These are phyloP conservation scores for Lethenteron reissneri DNA, from an alignment of 2,113 vertebrate species.

Conservation along the genomic window DNA sequence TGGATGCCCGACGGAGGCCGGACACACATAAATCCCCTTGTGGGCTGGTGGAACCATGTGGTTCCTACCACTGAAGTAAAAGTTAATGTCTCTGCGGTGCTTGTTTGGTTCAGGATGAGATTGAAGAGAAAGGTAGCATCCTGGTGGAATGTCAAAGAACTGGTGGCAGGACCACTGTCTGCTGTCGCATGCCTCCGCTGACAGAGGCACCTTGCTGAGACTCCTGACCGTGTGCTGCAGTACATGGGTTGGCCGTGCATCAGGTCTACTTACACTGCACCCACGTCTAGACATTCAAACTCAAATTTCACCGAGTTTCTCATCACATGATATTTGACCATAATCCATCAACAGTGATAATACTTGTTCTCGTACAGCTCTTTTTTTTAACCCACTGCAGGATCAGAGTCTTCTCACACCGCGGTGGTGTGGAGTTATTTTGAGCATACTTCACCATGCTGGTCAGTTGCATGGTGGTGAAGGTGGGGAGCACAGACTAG, in stretches of 20 bases:
- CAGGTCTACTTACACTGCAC: slow-evolving; percentile 32
- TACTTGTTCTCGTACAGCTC: no score
- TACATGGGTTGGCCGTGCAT: slow-evolving; percentile 74
- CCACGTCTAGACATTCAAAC: no score
- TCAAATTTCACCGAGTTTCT: no score
- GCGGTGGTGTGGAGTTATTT: no score
- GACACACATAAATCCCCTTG: background rate
- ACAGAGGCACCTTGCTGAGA: slow-evolving; percentile 41
- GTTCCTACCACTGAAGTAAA: background rate
- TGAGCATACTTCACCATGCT: no score
- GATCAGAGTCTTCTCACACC: no score
- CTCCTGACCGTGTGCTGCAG: slow-evolving; percentile 55
- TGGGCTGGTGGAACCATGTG: background rate
- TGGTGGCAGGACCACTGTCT: slow-evolving; percentile 31
- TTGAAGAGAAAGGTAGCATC: slow-evolving; percentile 92
- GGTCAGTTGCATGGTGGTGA: no score
- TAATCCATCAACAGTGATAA: no score
- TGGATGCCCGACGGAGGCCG: no score
- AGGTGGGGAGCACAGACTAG: no score
- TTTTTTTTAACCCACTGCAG: no score
- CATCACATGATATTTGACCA: no score
- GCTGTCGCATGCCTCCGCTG: slow-evolving; percentile 28
- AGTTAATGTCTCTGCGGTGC: background rate
- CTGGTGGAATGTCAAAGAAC: slow-evolving; percentile 74
- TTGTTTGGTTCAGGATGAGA: slow-evolving; percentile 55